phyloP scores from a whole-genome alignment of 2,797 vertebrate species.

The Sorex maritimensis region DNA sequence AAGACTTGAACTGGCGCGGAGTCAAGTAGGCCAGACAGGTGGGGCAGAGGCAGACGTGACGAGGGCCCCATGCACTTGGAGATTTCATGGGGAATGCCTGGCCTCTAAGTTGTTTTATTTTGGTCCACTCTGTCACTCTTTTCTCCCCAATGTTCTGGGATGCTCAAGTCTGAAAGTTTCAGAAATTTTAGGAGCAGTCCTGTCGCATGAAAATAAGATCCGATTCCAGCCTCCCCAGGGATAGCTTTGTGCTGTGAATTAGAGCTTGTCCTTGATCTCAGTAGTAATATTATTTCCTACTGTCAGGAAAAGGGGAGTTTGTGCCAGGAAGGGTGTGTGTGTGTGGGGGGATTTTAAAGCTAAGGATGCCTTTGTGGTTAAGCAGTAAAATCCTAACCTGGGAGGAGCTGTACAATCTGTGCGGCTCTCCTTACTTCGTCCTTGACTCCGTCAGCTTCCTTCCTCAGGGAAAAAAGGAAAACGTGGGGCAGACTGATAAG shows the following conservation, averaged over 20 bases:
- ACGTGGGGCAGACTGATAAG: slow-evolving; percentile 34
- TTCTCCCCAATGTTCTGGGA: neutral
- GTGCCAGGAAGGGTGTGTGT: neutral
- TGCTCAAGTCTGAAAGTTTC: neutral
- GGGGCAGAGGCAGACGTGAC: neutral
- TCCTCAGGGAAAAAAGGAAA: neutral
- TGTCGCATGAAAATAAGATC: neutral
- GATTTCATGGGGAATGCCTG: neutral
- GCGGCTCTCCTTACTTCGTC: slow-evolving; percentile 59
- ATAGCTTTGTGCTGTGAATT: slow-evolving; percentile 24
- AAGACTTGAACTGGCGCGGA: neutral
- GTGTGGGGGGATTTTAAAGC: neutral
- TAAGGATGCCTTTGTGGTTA: neutral
- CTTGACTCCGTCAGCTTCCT: slow-evolving; percentile 71
- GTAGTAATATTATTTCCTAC: neutral
- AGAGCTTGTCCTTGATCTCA: slow-evolving; percentile 18
- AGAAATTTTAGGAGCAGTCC: neutral
- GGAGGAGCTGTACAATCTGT: neutral
- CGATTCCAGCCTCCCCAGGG: neutral
- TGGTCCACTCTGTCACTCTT: neutral
- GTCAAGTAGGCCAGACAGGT: slow-evolving; percentile 42
- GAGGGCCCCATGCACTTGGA: neutral
- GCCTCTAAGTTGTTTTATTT: neutral
- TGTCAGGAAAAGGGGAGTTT: neutral
- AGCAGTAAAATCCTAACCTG: neutral